These are phyloP conservation scores for Karalla daura DNA, from an alignment of 2,797 vertebrate species.

Conservation along the genomic window DNA sequence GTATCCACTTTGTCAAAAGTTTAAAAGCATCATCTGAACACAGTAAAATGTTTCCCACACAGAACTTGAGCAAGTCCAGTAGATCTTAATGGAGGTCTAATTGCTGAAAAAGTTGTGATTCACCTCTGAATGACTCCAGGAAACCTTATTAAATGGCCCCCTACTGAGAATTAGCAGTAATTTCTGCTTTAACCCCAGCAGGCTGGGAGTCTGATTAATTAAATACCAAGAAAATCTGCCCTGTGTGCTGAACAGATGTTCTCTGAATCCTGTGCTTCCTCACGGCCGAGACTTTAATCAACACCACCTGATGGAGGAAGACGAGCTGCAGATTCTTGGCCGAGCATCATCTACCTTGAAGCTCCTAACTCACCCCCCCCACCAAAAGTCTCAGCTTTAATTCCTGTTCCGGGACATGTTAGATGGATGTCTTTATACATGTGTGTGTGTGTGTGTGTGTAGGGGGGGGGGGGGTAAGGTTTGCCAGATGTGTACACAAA, in stretches of 20 bases:
- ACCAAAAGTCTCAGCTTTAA: neutral
- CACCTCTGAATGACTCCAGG: conserved; percentile 41
- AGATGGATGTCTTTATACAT: conserved; percentile 20
- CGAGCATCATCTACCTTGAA: conserved; percentile 23
- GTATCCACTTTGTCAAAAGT: neutral
- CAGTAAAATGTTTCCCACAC: neutral
- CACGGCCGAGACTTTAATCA: conserved; percentile 49
- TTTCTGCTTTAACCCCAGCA: conserved; percentile 43
- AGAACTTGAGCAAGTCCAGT: neutral
- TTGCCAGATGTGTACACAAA: conserved; percentile 56
- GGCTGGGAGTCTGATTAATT: conserved; percentile 52
- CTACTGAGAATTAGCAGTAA: conserved; percentile 37
- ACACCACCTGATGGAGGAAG: conserved; percentile 40
- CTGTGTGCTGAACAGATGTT: conserved; percentile 69
- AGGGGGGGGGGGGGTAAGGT: conserved; percentile 28
- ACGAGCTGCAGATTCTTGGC: conserved; percentile 15
- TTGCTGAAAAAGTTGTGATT: conserved; percentile 14
- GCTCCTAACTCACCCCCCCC: conserved; percentile 5
- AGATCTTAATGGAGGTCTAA: conserved; percentile 11
- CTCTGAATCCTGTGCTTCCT: conserved; percentile 45
- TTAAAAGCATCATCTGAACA: neutral
- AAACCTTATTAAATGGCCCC: conserved; percentile 57
- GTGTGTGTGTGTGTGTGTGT: too few relatives aligned
- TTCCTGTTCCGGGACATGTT: conserved; percentile 33
- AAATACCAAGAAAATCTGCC: conserved; percentile 47